Base-by-base conservation (phyloP, 2,113 vertebrate species). In the Columba janthina region DNA sequence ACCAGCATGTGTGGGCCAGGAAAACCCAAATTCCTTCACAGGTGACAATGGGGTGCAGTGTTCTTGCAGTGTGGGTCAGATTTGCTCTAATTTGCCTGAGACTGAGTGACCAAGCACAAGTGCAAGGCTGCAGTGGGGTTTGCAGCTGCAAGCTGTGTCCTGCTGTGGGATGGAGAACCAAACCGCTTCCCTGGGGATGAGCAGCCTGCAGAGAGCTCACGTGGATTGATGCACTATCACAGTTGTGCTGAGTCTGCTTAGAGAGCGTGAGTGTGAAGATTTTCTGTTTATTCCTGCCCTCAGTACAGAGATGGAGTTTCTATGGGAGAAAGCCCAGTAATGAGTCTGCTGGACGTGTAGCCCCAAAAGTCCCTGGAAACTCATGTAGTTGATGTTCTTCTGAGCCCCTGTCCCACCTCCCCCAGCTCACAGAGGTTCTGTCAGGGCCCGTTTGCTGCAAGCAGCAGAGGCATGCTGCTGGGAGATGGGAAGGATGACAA, bases 401-500 rank as follows among this genome's bases (percentile, higher is more conserved):
- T 0, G 36, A 70, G 82, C 21, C 44, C 16, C 31, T 7, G 34
- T 51, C 29, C n/a, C 0, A 2, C 60, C 74, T 74, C 9, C 53
- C 54, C 7, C 34, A 16, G 69, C 57, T 51, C 5, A 0, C 18
- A 69, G 80, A 65, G 88, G 67, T 57, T 83, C 51, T 77, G 17
- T 11, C 1, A 8, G 76, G 79, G 26, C 84, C 73, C 1, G 2
- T 76, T 66, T 66, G 82, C 78, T 48, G 54, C 4, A 38, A 93
- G 75, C 64, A 10, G 14, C 5, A 17, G 85, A 76, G 73, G 53
- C 71, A 38, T 1, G 20, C 60, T 51, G 84, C 67, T 94, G 91
- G 86, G 26, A 28, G 90, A 31, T 78, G 95, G 92, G 92, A 92
- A 78, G 42, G 60, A 60, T 96, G 94, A 88, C 88, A 89, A 10